A percentile compares a stretch with the other conserved stretches of the same genome.
These are phyloP conservation scores for Sitobion miscanthi DNA, from an alignment of 1,140 invertebrate genomes.

Conservation along the genomic window DNA sequence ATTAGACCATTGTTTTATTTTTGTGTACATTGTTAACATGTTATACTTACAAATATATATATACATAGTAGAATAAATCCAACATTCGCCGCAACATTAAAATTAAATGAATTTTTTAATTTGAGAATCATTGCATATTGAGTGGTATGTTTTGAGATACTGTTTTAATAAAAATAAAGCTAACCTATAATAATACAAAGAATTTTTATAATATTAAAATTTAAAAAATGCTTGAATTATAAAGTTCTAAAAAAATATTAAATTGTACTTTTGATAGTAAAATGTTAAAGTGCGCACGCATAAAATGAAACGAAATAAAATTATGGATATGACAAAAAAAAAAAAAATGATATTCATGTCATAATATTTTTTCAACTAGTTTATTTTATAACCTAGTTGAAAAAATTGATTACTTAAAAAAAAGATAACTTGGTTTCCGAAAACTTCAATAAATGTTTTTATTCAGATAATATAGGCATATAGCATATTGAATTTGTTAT, in stretches of 20 bases:
- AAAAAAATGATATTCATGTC: neutral
- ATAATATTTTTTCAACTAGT: neutral
- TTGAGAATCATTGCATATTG: neutral
- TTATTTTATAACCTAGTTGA: neutral
- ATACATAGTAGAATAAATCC: too few species aligned
- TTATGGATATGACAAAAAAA: neutral
- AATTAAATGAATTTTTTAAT: neutral
- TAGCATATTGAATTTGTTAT: neutral
- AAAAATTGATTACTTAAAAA: neutral
- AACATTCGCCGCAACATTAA: too few species aligned
- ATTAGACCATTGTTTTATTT: neutral
- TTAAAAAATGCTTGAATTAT: neutral
- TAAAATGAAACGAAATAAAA: neutral
- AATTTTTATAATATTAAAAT: neutral
- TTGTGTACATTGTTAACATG: too few species aligned
- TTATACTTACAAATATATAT: too few species aligned
- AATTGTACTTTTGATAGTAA: constrained; percentile 5
- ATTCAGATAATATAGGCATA: neutral
- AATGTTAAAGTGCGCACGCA: neutral
- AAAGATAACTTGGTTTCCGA: neutral
- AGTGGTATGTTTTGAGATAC: neutral
- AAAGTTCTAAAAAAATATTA: neutral
- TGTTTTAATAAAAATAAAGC: neutral
- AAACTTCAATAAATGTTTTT: neutral
- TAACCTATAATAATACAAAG: neutral